Percentiles rank a stretch among this genome's conserved stretches.
These are phyloP conservation scores for Sebastes flavidus DNA, from an alignment of 2,797 vertebrate species.

Conservation along the genomic window DNA sequence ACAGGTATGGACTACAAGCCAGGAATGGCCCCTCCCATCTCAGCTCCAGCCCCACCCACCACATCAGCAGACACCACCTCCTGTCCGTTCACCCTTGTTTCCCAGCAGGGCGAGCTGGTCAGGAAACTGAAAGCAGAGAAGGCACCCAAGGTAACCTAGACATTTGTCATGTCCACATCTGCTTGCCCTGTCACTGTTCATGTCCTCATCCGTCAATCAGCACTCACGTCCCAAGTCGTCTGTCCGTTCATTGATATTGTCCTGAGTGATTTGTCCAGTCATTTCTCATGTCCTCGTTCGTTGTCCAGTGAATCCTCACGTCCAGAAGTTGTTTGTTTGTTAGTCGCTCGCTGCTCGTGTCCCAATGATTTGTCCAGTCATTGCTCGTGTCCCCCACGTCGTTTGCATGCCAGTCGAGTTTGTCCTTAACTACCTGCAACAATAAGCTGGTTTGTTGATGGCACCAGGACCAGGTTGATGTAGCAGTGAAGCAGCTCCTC, in stretches of 20 bases:
- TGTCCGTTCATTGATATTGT: not conserved
- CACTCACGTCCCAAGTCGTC: not conserved
- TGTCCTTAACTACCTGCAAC: not conserved
- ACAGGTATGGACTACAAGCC: constrained; percentile 88
- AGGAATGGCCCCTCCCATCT: constrained; percentile 74
- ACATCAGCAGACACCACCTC: constrained; percentile 35
- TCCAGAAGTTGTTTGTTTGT: not conserved
- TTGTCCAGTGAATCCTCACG: not conserved
- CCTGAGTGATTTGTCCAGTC: not conserved
- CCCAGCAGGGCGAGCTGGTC: constrained; percentile 85
- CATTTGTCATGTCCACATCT: not conserved
- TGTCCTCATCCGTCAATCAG: not conserved
- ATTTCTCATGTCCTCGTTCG: not conserved
- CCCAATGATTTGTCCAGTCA: not conserved
- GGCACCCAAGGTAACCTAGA: constrained; percentile 83
- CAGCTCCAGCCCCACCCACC: constrained; percentile 19
- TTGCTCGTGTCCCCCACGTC: not conserved
- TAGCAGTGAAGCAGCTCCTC: constrained; percentile 87
- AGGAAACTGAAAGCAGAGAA: constrained; percentile 84
- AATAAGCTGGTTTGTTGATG: constrained; percentile 60
- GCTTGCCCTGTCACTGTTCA: not conserved
- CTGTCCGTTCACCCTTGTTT: constrained; percentile 76
- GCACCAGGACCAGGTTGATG: constrained; percentile 85
- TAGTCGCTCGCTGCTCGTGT: not conserved
- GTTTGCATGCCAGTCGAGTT: constrained; percentile 38